Evolutionary conservation across 2,888 invertebrate genomes (phyloP), one percentile per base, ranked within the genome.

Genomic region (Mesorhabditis sp.): DNA sequence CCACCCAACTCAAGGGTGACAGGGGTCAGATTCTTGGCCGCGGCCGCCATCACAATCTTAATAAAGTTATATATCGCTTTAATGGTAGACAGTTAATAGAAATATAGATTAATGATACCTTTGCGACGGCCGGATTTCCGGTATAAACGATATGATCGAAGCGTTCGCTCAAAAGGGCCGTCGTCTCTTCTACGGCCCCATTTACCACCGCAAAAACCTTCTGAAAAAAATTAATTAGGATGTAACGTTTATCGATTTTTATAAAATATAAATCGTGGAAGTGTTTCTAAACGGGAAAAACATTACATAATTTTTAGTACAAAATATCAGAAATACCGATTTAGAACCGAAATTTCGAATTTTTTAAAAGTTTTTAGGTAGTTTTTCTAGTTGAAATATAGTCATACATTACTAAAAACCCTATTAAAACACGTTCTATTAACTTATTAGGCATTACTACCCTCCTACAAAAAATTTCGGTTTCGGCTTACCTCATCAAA

Each of bases 111-210:
- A 50, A 50, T 50, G n/a, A 50, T 50, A 62, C 63, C 63, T 62
- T 91, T 45, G 94, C 97, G 28, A 95, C 92, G 66, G 62, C 92
- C 92, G 13, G 83, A 82, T 71, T 86, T 86, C 89, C 97, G 0
- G 97, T 97, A 87, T 92, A 95, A 89, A 97, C 94, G 76, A 97
- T 95, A 85, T 95, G 93, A 88, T 97, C 97, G 86, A 95, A 97
- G 85, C 90, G 91, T 85, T 95, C 90, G 81, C 92, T 91, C 44
- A 97, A 88, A 10, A 97, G 88, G 80, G 92, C 92, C 0, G 92
- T 90, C 0, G 95, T 94, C 87, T 94, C 94, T 43, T 90, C 87
- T 0, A 93, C 89, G 61, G 93, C 95, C 4, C 95, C 96, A 70
- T 90, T 88, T 0, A 93, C 88, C 0, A 95, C 91, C 68, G 91